Conservation (phyloP, 2,113 vertebrate species). For the Synchiropus splendidus region DNA sequence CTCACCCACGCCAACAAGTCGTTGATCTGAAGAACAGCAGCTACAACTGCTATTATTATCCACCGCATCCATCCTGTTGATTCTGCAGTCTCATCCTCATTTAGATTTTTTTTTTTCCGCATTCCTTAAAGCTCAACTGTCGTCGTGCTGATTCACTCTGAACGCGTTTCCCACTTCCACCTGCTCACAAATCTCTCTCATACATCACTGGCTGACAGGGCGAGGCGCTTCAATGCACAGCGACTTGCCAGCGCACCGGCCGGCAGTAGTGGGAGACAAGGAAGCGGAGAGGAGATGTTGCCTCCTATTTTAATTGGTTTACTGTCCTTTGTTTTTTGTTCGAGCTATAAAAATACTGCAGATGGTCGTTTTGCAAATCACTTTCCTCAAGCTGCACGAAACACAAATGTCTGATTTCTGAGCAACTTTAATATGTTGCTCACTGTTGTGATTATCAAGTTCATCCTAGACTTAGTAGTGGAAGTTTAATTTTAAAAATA, state of each 20-base stretch:
- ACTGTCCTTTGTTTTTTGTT: no score
- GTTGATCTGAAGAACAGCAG: background rate
- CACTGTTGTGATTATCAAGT: no score
- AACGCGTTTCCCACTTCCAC: conserved; percentile 19
- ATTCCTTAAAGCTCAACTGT: conserved; percentile 11
- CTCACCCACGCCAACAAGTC: conserved; percentile 27
- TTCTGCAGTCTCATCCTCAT: background rate
- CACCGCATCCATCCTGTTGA: background rate
- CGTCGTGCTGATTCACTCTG: conserved; percentile 13
- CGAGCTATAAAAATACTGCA: no score
- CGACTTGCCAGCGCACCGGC: conserved; percentile 18
- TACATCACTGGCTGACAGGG: conserved; percentile 42
- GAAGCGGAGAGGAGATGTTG: no score
- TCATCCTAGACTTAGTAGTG: no score
- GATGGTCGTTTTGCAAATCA: conserved; percentile 25
- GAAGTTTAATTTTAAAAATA: no score
- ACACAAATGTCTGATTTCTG: no score
- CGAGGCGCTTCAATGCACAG: conserved; percentile 25
- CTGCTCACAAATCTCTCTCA: conserved; percentile 45
- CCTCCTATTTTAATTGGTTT: no score
- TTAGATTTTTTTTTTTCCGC: conserved; percentile 6
- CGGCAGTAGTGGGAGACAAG: conserved; percentile 6
- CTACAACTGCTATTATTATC: conserved; percentile 2
- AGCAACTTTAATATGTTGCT: no score
- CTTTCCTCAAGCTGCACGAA: conserved; percentile 12